Base-by-base conservation (phyloP, 2,888 invertebrate genomes). In the Sericinus montela region DNA sequence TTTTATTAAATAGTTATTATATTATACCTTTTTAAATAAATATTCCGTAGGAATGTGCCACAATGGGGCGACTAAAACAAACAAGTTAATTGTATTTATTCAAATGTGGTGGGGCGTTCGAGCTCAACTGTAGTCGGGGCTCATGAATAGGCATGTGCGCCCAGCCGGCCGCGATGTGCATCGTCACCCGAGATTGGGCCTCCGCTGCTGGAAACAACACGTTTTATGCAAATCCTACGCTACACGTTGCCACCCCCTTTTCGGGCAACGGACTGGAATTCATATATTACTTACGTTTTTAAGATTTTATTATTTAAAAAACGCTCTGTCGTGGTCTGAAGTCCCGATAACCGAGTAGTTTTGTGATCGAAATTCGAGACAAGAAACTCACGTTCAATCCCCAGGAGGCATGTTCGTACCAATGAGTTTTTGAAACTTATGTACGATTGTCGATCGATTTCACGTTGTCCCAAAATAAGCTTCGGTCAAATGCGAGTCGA, bases 71-170 rank as follows among this genome's bases (percentile, higher is more conserved):
- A 73, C 76, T 75, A 85, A 86, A 86, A 85, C 87, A 88, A 87
- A 88, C 85, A 87, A 88, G 85, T 83, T 86, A 88, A 88, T 88
- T 86, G 86, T 88, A 85, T 87, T 86, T 88, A 87, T 88, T 88
- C 80, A 86, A 87, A 88, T 87, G 79, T 63, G 75, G 62, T 63
- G 70, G 69, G 71, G 67, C 59, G 69, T 59, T 65, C 64, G 54
- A 68, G 29, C 57, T 67, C 84, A 79, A 82, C 81, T 80, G 83
- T 70, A 73, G 72, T 68, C 34, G 44, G 25, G 25, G 42, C 75
- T 87, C 84, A 86, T 87, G 85, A 85, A 88, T 88, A 87, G 68
- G 74, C 79, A 83, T 80, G 32, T 13, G 73, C 65, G 60, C 58
- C 61, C 19, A 4, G 65, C 65, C 46, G 72, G 70, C 75, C 58